Evolutionary conservation across 1,140 invertebrate species (phyloP).

Genomic region (Aphelenchoides besseyi): DNA sequence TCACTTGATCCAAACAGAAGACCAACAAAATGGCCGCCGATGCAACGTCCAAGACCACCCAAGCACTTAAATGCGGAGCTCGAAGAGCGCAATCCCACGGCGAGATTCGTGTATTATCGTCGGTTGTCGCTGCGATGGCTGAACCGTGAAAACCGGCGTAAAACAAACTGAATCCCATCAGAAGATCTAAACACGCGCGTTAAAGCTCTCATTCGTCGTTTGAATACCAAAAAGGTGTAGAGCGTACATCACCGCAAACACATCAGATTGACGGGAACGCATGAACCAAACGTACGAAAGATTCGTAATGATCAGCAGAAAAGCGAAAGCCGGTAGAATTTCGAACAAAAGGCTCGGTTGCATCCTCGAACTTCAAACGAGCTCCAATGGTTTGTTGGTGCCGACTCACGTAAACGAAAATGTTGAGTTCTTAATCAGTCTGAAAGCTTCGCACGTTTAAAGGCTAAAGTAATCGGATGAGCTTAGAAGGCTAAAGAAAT

Average conservation of each 20-base stretch:
- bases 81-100: conserved; percentile 29
- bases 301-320: background rate
- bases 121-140: conserved; percentile 23
- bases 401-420: too few relatives aligned
- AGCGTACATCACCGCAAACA: conserved; percentile 12
- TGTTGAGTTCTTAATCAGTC: too few relatives aligned
- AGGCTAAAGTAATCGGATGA: too few relatives aligned
- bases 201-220: background rate
- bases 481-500: too few relatives aligned
- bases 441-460: too few relatives aligned
- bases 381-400: too few relatives aligned
- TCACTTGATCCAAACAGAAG: conserved; percentile 35
- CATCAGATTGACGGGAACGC: conserved; percentile 1
- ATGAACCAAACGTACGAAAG: conserved; percentile 19
- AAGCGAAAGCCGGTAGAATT: conserved; percentile 14
- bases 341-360: conserved; percentile 10
- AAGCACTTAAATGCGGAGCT: conserved; percentile 31
- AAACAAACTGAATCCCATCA: conserved; percentile 36
- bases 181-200: conserved; percentile 26
- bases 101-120: conserved; percentile 20
- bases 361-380: too few relatives aligned
- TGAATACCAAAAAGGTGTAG: conserved; percentile 4
- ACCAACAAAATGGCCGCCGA: conserved; percentile 21
- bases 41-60: conserved; percentile 29
- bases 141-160: conserved; percentile 37